phyloP scores from a whole-genome alignment of 2,888 invertebrate species.

The Dasysyrphus tricinctus region DNA sequence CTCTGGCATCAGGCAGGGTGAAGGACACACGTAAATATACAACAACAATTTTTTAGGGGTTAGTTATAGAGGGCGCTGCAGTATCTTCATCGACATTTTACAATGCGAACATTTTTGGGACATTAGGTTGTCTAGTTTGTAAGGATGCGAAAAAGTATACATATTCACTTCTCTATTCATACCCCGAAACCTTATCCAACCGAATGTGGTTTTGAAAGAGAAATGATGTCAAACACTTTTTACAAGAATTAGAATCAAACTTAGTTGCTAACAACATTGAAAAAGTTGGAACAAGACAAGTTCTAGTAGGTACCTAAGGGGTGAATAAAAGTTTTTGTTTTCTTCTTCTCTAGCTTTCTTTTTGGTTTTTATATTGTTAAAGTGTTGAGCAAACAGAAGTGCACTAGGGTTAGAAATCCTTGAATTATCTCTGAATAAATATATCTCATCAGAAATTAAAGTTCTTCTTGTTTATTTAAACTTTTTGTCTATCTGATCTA shows the following conservation, averaged over 20 bases:
- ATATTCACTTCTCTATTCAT: not conserved
- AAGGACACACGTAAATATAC: not conserved
- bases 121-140: conserved; percentile 15
- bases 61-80: not conserved
- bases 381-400: not conserved
- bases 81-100: conserved; percentile 59
- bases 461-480: not conserved
- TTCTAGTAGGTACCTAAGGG: not conserved
- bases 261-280: conserved; percentile 15
- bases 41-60: not conserved
- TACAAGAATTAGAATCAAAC: conserved; percentile 41
- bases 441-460: not conserved
- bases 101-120: conserved; percentile 61
- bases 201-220: conserved; percentile 24
- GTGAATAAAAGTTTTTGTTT: not conserved
- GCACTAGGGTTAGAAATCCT: not conserved
- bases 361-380: not conserved
- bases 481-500: not conserved
- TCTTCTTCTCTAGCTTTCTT: not conserved
- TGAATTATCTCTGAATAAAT: not conserved
- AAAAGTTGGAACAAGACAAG: conserved; percentile 35
- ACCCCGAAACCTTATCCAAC: not conserved
- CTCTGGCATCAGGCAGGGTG: no score
- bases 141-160: not conserved
- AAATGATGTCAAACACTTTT: conserved; percentile 51